Percentiles rank a stretch among this genome's conserved stretches.
Conservation (phyloP, 92 coral and sea anemone species). For the Virgularia gustaviana region DNA sequence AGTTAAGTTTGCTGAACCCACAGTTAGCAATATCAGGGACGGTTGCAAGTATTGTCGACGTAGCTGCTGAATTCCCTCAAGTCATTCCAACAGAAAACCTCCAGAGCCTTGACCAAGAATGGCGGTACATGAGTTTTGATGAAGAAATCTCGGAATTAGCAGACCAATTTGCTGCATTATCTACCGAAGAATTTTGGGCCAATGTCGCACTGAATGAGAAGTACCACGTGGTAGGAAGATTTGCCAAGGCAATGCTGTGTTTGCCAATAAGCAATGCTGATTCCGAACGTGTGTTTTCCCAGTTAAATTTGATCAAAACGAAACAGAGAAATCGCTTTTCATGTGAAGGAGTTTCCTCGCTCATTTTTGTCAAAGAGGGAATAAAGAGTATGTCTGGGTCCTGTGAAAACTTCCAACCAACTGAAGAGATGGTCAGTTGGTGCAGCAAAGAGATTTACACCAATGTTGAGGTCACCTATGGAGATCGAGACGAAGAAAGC, state of each 20-base stretch:
- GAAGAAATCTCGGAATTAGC: constrained; percentile 15
- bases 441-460: constrained; percentile 11
- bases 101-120: constrained; percentile 18
- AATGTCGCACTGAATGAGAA: constrained; percentile 4
- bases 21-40: constrained; percentile 18
- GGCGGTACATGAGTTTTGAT: constrained; percentile 16
- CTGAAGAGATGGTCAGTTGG: neutral
- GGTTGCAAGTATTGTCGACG: constrained; percentile 11
- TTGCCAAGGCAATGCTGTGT: constrained; percentile 20
- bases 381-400: constrained; percentile 2
- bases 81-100: constrained; percentile 9
- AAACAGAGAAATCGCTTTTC: constrained; percentile 13
- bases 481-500: too few relatives aligned
- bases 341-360: constrained; percentile 19
- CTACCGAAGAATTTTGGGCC: constrained; percentile 24
- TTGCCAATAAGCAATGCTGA: constrained; percentile 1
- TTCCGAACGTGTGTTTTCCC: constrained; percentile 23
- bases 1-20: constrained; percentile 18
- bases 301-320: constrained; percentile 10
- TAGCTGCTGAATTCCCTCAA: neutral
- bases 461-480: constrained; percentile 13
- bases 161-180: constrained; percentile 7
- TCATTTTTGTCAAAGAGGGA: constrained; percentile 22
- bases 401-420: constrained; percentile 12
- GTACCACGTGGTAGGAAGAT: neutral